A percentile compares a stretch with the other conserved stretches of the same genome.
These are phyloP conservation scores for Thaleichthys pacificus DNA, from an alignment of 2,797 vertebrate species.

Conservation along the genomic window DNA sequence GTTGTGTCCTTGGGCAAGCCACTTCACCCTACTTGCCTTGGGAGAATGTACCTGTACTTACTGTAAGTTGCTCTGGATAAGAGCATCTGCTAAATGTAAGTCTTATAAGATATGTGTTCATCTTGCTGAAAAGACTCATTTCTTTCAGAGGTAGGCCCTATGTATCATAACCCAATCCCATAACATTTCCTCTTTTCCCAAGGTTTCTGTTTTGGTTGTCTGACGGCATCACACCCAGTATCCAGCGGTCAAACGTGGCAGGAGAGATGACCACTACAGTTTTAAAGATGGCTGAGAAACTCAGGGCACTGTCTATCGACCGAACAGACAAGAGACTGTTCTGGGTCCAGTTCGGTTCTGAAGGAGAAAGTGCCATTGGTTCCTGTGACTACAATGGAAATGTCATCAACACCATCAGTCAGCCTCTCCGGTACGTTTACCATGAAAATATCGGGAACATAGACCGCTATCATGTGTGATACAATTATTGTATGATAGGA, in stretches of 20 bases:
- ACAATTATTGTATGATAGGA: background rate
- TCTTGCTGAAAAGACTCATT: background rate
- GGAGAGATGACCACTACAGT: conserved; percentile 66
- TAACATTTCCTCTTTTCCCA: conserved; percentile 20
- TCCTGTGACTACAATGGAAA: conserved; percentile 86
- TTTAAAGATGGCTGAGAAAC: conserved; percentile 67
- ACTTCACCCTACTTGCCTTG: no score
- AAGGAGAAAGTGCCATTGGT: conserved; percentile 69
- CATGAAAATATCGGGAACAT: background rate
- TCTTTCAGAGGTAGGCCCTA: background rate
- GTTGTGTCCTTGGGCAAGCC: no score
- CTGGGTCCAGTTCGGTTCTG: conserved; percentile 78
- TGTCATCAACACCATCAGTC: conserved; percentile 68
- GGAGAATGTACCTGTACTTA: no score
- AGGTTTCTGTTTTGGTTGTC: conserved; percentile 92
- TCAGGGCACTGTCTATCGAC: conserved; percentile 79
- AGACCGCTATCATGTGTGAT: background rate
- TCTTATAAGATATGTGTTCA: no score
- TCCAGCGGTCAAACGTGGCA: conserved; percentile 72
- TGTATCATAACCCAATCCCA: background rate
- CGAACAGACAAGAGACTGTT: conserved; percentile 77
- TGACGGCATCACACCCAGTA: conserved; percentile 66
- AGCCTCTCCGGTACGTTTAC: conserved; percentile 70
- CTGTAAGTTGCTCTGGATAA: no score
- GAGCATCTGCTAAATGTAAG: no score